A percentile compares a stretch with the other conserved stretches of the same genome.
Conservation (phyloP, 2,113 vertebrate genomes). For the Cichladusa arquata region DNA sequence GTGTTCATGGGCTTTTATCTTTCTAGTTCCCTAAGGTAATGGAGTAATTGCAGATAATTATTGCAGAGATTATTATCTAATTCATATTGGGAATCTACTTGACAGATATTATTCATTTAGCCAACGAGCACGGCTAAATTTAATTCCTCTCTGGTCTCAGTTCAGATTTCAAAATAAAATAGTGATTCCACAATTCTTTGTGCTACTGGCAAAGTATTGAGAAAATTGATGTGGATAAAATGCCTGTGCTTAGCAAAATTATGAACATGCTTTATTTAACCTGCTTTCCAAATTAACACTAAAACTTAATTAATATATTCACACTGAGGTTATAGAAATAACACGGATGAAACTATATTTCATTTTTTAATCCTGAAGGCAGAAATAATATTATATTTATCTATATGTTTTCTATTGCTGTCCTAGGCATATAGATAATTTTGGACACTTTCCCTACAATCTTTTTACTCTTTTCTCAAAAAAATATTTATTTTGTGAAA, state of each 20-base stretch:
- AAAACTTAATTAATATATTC: not conserved
- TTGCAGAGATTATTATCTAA: slow-evolving; percentile 42
- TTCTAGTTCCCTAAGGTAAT: slow-evolving; percentile 30
- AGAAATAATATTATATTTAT: not conserved
- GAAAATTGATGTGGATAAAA: not conserved
- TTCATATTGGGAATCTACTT: slow-evolving; percentile 5
- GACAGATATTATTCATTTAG: slow-evolving; percentile 19
- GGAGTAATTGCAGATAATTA: slow-evolving; percentile 45
- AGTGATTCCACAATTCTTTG: not conserved
- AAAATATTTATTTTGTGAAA: not conserved
- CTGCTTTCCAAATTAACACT: not conserved
- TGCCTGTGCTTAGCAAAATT: not conserved
- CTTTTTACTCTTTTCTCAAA: not conserved
- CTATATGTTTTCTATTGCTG: not conserved
- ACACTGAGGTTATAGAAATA: not conserved
- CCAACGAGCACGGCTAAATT: not conserved
- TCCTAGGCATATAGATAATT: not conserved
- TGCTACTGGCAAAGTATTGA: not conserved
- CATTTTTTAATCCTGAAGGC: not conserved
- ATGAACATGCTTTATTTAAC: not conserved
- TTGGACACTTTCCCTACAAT: not conserved
- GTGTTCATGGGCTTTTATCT: slow-evolving; percentile 22
- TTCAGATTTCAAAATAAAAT: slow-evolving; percentile 35
- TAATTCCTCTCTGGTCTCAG: not conserved
- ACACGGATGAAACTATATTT: not conserved